A percentile compares a stretch with the other conserved stretches of the same genome.
Evolutionary conservation across 1,140 invertebrate species (phyloP).

Genomic region (Contarinia nasturtii): DNA sequence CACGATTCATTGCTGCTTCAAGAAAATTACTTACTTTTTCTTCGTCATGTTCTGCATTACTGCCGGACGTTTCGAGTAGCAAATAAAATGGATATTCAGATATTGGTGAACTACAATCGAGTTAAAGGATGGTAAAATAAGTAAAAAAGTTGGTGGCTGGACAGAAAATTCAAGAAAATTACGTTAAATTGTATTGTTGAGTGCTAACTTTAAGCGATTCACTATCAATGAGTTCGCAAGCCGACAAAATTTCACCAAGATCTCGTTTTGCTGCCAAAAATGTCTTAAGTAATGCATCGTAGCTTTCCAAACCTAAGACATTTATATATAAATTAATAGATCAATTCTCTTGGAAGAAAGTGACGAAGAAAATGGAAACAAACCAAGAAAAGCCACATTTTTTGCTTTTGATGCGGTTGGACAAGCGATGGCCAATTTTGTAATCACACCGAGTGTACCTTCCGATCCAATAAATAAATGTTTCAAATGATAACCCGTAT

Average conservation of each 20-base stretch:
- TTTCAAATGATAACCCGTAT: slow-evolving; percentile 92
- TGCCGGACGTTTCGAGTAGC: slow-evolving; percentile 78
- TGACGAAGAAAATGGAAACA: slow-evolving; percentile 7
- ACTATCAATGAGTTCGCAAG: slow-evolving; percentile 82
- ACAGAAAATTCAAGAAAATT: no score
- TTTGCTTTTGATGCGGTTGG: slow-evolving; percentile 58
- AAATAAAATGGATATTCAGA: slow-evolving; percentile 67
- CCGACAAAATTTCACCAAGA: slow-evolving; percentile 77
- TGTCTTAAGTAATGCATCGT: slow-evolving; percentile 55
- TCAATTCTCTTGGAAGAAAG: no score
- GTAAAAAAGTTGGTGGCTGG: no score
- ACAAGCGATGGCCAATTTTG: slow-evolving; percentile 80
- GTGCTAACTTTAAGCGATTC: slow-evolving; percentile 38
- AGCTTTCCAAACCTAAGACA: slow-evolving; percentile 45
- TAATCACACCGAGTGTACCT: slow-evolving; percentile 88
- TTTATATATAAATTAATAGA: neutral
- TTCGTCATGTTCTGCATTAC: slow-evolving; percentile 59
- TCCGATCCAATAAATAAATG: slow-evolving; percentile 96
- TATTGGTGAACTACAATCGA: slow-evolving; percentile 30
- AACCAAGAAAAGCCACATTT: slow-evolving; percentile 75
- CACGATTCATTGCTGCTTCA: slow-evolving; percentile 44
- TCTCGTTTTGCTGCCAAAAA: slow-evolving; percentile 49
- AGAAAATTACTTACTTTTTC: slow-evolving; percentile 72
- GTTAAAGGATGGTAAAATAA: no score
- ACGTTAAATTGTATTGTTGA: slow-evolving; percentile 37